These are phyloP conservation scores for Romanomermis culicivorax DNA, from an alignment of 2,888 invertebrate genomes.

Conservation along the genomic window DNA sequence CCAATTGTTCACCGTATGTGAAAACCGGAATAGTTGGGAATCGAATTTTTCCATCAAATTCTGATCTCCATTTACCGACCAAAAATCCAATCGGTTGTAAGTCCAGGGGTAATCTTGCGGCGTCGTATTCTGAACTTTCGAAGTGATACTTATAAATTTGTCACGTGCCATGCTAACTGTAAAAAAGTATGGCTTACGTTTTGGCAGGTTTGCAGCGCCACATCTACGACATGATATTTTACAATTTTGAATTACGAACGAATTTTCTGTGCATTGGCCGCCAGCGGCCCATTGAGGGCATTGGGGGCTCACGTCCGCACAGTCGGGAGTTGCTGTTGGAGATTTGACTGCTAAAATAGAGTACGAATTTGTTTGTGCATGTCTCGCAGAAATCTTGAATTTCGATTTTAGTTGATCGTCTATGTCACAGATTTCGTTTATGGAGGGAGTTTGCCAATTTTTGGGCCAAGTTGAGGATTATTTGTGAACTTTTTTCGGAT, in stretches of 20 bases:
- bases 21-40: constrained; percentile 29
- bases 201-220: no score
- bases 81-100: constrained; percentile 21
- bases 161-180: not conserved
- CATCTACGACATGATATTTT: constrained; percentile 4
- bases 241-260: constrained; percentile 3
- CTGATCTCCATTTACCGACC: constrained; percentile 27
- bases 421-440: no score
- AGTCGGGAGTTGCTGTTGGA: no score
- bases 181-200: not conserved
- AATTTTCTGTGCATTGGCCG: not conserved
- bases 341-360: no score
- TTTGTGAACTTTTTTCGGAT: no score
- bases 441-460: no score
- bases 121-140: constrained; percentile 20
- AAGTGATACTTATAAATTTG: not conserved
- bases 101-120: constrained; percentile 17
- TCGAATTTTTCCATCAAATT: constrained; percentile 25
- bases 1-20: constrained; percentile 27
- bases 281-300: constrained; percentile 7
- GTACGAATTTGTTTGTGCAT: no score
- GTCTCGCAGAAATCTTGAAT: no score
- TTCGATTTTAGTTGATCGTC: no score
- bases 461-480: no score
- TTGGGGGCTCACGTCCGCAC: not conserved